Conservation (phyloP, 2,888 invertebrate species). For the Aspidiotus destructor region DNA sequence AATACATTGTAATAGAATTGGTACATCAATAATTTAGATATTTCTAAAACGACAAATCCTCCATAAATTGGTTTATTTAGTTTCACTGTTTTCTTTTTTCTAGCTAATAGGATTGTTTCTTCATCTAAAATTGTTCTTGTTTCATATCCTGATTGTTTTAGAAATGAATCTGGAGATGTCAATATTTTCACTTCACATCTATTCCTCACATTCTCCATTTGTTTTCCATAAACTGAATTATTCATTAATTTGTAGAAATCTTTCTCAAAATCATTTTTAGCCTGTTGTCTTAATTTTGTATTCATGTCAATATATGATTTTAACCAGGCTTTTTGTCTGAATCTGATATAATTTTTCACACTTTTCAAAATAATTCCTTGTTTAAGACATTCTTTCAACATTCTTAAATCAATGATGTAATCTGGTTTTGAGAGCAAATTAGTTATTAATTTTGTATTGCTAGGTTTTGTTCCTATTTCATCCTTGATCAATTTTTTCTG, state of each 20-base stretch:
- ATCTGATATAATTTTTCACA: not conserved
- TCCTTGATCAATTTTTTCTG: slow-evolving; percentile 3
- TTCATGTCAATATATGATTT: slow-evolving; percentile 3
- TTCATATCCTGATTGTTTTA: not conserved
- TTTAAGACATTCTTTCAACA: not conserved
- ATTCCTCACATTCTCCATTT: slow-evolving; percentile 7
- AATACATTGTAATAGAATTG: slow-evolving; percentile 16
- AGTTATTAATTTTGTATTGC: not conserved
- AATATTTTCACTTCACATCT: slow-evolving; percentile 11
- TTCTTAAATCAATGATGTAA: not conserved
- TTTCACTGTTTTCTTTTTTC: slow-evolving; percentile 10
- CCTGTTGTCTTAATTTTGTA: slow-evolving; percentile 3
- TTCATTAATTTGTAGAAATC: slow-evolving; percentile 11
- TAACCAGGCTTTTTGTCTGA: slow-evolving; percentile 4
- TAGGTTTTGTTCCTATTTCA: not conserved
- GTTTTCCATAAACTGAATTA: too few relatives aligned
- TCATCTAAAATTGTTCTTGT: slow-evolving; percentile 14
- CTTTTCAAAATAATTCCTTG: slow-evolving; percentile 1
- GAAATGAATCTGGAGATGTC: not conserved
- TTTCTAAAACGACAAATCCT: slow-evolving; percentile 6
- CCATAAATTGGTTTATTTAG: slow-evolving; percentile 14
- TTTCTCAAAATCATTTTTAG: slow-evolving; percentile 5
- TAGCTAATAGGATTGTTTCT: slow-evolving; percentile 4
- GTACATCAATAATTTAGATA: slow-evolving; percentile 9
- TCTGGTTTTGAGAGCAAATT: not conserved